Evolutionary conservation across 2,113 vertebrate species (phyloP), one percentile per base, ranked within the genome.

Genomic region (Halichoerus grypus): DNA sequence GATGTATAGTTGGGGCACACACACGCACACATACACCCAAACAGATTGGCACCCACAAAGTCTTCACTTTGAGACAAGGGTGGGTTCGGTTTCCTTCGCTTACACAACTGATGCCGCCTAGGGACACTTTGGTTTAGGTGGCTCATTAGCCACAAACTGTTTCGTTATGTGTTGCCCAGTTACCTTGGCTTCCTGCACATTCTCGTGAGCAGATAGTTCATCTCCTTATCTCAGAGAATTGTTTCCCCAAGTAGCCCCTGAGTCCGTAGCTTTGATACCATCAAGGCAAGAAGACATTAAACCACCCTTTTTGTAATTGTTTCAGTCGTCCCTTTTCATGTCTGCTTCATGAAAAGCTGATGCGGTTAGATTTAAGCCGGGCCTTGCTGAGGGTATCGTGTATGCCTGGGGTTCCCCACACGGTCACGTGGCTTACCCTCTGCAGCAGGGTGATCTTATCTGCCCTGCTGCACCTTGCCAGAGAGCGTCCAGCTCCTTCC

Each of bases 351-450:
- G 97, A 85, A 97, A 97, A 86, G 82, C 72, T 93, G 59, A 18
- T 61, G 94, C 91, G 95, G 81, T 91, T 83, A 96, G 95, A 84
- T 97, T 95, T 87, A 39, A 97, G 87, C 72, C 19, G 3, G 91
- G 72, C 90, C 97, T 95, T 57, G 77, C 96, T 0, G 7, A 89
- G 61, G 93, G 69, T 97, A 63, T 95, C 88, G 69, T 92, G 39
- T 96, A 28, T 95, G 49, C 95, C 98, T 98, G 95, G 88, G 95
- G 98, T 98, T 92, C 94, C 93, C 93, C 98, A 57, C 83, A 33
- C 12, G 7, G 5, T 96, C 96, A 93, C 88, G 16, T 79, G 94
- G 83, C 55, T 91, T 12, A 36, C 94, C 96, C 93, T 86, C 26
- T 98, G 94, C 93, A 97, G 89, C 80, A 24, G 39, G 5, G 63